Conservation (phyloP, 2,888 invertebrate species). For the Drosophila affinis region DNA sequence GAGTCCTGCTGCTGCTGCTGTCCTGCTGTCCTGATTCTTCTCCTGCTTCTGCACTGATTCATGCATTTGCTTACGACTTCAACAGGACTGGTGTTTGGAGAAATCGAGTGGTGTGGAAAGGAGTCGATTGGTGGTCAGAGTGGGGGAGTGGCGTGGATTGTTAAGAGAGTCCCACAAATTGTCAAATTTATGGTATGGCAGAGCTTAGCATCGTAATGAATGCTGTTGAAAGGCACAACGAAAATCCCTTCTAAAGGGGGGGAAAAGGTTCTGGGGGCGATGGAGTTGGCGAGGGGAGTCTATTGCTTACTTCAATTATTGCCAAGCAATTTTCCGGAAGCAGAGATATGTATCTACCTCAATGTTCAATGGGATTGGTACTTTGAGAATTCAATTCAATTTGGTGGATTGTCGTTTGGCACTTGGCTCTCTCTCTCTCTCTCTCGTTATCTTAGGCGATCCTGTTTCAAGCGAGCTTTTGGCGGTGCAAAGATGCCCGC, state of each 20-base stretch:
- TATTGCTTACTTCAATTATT: constrained; percentile 14
- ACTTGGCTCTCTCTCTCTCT: background rate
- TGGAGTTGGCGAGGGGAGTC: background rate
- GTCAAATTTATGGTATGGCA: constrained; percentile 59
- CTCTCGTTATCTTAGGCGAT: too few relatives aligned
- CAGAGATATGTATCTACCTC: background rate
- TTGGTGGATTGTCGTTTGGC: background rate
- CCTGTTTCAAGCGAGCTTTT: too few relatives aligned
- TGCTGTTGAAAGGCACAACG: background rate
- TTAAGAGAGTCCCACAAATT: constrained; percentile 46
- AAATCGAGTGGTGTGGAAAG: background rate
- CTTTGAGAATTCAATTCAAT: background rate
- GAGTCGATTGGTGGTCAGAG: background rate
- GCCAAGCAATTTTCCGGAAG: background rate
- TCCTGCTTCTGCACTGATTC: constrained; percentile 55
- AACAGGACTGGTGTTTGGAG: background rate
- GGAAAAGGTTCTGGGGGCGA: too few relatives aligned
- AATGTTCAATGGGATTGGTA: background rate
- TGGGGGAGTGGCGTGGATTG: background rate
- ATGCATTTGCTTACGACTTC: constrained; percentile 46
- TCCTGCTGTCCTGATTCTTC: constrained; percentile 2
- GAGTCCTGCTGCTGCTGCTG: constrained; percentile 1
- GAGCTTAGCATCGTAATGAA: constrained; percentile 49
- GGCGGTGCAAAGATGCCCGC: too few relatives aligned
- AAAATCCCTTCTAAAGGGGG: background rate